phyloP scores from a whole-genome alignment of 2,113 vertebrate genomes.

The Gallinago undulata region DNA sequence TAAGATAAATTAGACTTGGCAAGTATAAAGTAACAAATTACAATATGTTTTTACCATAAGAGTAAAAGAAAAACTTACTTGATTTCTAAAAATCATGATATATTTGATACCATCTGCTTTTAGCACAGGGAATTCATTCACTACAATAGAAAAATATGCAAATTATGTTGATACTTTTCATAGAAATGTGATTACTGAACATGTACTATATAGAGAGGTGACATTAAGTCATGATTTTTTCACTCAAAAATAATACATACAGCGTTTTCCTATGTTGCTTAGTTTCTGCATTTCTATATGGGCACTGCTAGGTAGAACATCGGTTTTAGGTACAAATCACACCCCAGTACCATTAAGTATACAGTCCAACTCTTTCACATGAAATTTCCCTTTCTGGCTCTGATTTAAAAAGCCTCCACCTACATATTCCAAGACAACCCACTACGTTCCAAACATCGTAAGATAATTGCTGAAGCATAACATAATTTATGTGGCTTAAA shows the following conservation, averaged over 20 bases:
- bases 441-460: neutral
- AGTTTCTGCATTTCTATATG: neutral
- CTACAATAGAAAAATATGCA: slow-evolving; percentile 69
- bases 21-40: slow-evolving; percentile 10
- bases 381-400: neutral
- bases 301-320: neutral
- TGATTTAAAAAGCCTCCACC: neutral
- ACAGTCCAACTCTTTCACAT: neutral
- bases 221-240: neutral
- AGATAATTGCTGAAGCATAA: neutral
- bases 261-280: neutral
- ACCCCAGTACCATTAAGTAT: neutral
- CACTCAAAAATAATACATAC: neutral
- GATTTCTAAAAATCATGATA: slow-evolving; percentile 98
- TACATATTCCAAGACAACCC: neutral
- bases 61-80: slow-evolving; percentile 78
- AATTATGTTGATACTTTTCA: neutral
- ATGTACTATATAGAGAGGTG: neutral
- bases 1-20: neutral
- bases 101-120: slow-evolving; percentile 99
- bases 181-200: neutral
- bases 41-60: neutral
- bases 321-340: neutral
- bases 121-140: slow-evolving; percentile 97
- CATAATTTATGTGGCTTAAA: neutral